These are phyloP conservation scores for Brenthis ino DNA, from an alignment of 2,888 invertebrate species.

Conservation along the genomic window DNA sequence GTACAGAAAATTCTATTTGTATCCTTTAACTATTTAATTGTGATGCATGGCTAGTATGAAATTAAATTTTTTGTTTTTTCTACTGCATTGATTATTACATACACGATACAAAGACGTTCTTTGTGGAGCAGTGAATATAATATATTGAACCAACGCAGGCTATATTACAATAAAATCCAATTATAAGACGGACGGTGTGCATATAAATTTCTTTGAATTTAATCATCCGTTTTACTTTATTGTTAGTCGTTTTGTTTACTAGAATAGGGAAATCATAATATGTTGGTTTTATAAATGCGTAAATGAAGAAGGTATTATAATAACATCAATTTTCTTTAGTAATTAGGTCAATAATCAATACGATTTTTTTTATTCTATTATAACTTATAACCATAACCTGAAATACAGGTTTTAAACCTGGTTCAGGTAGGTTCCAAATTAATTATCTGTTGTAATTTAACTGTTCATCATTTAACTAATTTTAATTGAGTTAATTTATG, in stretches of 20 bases:
- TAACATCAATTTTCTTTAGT: neutral
- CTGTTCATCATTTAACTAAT: no score
- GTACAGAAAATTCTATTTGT: slow-evolving; percentile 52
- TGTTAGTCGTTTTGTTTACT: slow-evolving; percentile 61
- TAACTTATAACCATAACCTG: no score
- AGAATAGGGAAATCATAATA: slow-evolving; percentile 34
- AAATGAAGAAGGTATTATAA: neutral
- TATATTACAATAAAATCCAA: slow-evolving; percentile 66
- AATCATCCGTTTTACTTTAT: slow-evolving; percentile 80
- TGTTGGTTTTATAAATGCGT: neutral
- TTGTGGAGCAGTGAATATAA: no score
- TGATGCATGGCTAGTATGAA: slow-evolving; percentile 12
- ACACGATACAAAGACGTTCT: no score
- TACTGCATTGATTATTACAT: no score
- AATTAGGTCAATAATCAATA: neutral
- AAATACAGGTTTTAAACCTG: no score
- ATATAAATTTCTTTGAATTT: slow-evolving; percentile 78
- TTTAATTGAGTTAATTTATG: no score
- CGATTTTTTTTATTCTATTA: no score
- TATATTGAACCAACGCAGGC: neutral
- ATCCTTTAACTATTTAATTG: slow-evolving; percentile 44
- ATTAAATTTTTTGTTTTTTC: no score
- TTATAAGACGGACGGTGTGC: slow-evolving; percentile 72
- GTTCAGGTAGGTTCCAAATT: no score
- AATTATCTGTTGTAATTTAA: no score